Base-by-base conservation (phyloP, 2,113 vertebrate species). In the Takifugu bimaculatus region DNA sequence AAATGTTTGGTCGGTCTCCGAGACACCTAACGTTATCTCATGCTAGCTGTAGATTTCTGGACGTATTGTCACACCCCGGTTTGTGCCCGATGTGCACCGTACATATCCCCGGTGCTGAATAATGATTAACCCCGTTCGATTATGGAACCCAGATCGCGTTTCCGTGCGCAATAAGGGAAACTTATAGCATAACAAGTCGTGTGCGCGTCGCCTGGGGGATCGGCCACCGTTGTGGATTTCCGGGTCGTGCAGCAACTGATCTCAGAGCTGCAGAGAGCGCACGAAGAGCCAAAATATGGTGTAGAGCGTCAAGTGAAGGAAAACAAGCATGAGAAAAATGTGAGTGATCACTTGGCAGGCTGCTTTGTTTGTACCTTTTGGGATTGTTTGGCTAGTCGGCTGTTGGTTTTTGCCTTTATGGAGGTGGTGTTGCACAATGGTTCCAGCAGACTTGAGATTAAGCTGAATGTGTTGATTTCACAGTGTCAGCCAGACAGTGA, bases 51-150 rank as follows among this genome's bases (percentile, higher is more conserved):
- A 75, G 71, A 76, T 77, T 61, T 57, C 60, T 64, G 77, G 70
- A 63, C 43, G 79, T 63, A 54, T 65, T 71, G 82, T 86, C 86
- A 88, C 88, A 86, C 82, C 82, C 86, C 74, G 84, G 77, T 75
- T 63, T 70, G 73, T 72, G 65, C 60, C 83, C 74, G 71, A 82
- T 80, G 68, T 84, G 82, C 78, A 60, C 75, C 68, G 78, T 66
- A 76, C 75, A 65, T 76, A 74, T 83, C 54, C 68, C 73, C 64
- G 68, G 64, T 76, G 72, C 70, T 79, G 81, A 79, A 74, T 71
- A 73, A 82, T 77, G 69, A 75, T 86, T 82, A 78, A 87, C 83
- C 60, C 67, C 48, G 65, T 68, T 68, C 52, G 68, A 61, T 62
- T 43, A 20, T 49, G 70, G 70, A 50, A 13, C 57, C 42, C 14